Evolutionary conservation across 2,888 invertebrate genomes (phyloP).

Genomic region (Frankliniella intonsa): DNA sequence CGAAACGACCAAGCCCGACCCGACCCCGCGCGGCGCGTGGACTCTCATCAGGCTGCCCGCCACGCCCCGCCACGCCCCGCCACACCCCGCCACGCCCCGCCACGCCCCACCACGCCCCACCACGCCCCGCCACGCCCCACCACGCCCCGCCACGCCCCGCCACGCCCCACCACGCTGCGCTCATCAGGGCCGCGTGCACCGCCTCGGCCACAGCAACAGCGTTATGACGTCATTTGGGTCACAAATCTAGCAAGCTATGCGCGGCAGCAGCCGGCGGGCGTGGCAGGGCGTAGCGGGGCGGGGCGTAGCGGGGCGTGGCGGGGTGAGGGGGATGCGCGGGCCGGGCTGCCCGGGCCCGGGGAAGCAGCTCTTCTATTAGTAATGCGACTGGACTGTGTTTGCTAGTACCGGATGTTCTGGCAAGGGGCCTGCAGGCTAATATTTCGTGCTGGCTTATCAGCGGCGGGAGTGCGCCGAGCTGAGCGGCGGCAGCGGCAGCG

Average conservation of each 20-base stretch:
- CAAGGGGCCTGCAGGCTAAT: neutral
- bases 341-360: neutral
- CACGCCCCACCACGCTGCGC: no score
- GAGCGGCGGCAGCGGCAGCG: neutral
- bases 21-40: neutral
- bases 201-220: neutral
- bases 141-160: neutral
- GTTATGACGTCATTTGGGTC: conserved; percentile 20
- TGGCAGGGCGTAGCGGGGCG: neutral
- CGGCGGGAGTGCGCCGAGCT: neutral
- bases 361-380: conserved; percentile 12
- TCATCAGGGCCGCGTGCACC: no score
- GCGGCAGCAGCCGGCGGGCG: neutral
- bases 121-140: no score
- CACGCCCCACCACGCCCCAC: no score
- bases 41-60: neutral
- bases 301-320: neutral
- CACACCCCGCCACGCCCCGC: no score
- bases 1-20: neutral
- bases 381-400: neutral
- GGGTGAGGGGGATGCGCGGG: neutral
- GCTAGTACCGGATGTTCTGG: neutral
- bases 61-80: no score
- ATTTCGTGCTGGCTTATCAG: neutral
- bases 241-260: neutral